Base-by-base conservation (phyloP, 2,797 vertebrate genomes). In the Alcedo atthis region DNA sequence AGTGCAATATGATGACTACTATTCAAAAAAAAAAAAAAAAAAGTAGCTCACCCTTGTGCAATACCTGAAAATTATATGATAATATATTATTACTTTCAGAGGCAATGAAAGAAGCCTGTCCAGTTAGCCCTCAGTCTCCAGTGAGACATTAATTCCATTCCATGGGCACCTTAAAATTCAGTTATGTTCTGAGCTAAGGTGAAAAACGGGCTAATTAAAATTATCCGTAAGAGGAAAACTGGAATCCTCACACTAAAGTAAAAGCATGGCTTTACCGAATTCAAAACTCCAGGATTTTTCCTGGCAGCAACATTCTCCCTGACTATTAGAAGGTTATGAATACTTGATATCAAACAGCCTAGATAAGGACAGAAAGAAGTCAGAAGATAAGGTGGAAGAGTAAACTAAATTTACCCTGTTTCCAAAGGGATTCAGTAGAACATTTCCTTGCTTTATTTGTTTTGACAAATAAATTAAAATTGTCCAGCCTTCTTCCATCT, bases 361-460 rank as follows among this genome's bases (percentile, higher is more conserved):
- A 33, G 80, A 45, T 77, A 68, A 74, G 16, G 11, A 64, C 16
- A 64, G 17, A 10, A 74, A 42, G 22, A 54, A 43, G 4, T 49
- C 59, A 74, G 6, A 6, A 67, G 28, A 4, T 64, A 61, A 64
- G 6, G 18, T 42, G 5, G 49, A 93, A 77, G 3, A 77, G 3
- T 25, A 92, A 85, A 63, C 3, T 1, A 42, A 33, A 54, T 70
- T 61, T 67, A 30, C 6, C 10, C 17, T 32, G 4, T 55, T 90
- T 80, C 8, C 6, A 70, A 28, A 64, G 0, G 8, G 80, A 77
- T 49, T 67, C 37, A 64, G 7, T 42, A 32, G 18, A 87, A 32
- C 5, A 0, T 1, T 35, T 3, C 4, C 1, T 8, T 28, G 16
- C 7, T 51, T 51, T 51, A 9, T 18, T 53, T 53, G 26, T 17